Evolutionary conservation across 2,888 invertebrate genomes (phyloP).

Genomic region (Apantesis nais): DNA sequence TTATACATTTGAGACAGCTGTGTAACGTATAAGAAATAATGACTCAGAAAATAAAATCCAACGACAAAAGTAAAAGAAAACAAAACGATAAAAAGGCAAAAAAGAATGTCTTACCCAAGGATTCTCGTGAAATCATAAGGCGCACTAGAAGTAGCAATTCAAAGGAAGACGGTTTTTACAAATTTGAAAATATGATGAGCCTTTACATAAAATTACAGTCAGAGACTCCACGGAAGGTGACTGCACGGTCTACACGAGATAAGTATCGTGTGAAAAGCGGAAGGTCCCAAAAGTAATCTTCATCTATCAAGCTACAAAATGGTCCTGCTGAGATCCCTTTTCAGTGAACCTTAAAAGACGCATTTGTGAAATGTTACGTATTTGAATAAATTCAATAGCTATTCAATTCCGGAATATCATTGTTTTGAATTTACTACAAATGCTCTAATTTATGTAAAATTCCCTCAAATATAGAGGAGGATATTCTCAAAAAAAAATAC

Average conservation of each 20-base stretch:
- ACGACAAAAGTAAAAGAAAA: conserved; percentile 47
- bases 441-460: neutral
- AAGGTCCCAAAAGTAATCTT: conserved; percentile 55
- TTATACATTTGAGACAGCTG: conserved; percentile 25
- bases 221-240: conserved; percentile 39
- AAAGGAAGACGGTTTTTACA: conserved; percentile 69
- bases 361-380: conserved; percentile 49
- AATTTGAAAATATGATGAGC: conserved; percentile 64
- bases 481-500: neutral
- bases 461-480: neutral
- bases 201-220: conserved; percentile 56
- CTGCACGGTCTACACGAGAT: conserved; percentile 47
- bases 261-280: conserved; percentile 54
- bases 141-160: conserved; percentile 60
- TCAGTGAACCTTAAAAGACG: conserved; percentile 52
- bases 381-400: conserved; percentile 50
- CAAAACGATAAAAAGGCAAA: conserved; percentile 45
- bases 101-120: conserved; percentile 31
- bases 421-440: conserved; percentile 13
- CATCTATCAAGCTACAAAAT: conserved; percentile 49
- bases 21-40: conserved; percentile 41
- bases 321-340: conserved; percentile 41
- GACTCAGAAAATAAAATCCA: conserved; percentile 54
- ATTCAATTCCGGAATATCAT: conserved; percentile 28
- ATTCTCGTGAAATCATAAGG: conserved; percentile 31